Percentiles rank a stretch among this genome's conserved stretches.
These are phyloP conservation scores for Blastomussa wellsi DNA, from an alignment of 92 coral and sea anemone species.

Conservation along the genomic window DNA sequence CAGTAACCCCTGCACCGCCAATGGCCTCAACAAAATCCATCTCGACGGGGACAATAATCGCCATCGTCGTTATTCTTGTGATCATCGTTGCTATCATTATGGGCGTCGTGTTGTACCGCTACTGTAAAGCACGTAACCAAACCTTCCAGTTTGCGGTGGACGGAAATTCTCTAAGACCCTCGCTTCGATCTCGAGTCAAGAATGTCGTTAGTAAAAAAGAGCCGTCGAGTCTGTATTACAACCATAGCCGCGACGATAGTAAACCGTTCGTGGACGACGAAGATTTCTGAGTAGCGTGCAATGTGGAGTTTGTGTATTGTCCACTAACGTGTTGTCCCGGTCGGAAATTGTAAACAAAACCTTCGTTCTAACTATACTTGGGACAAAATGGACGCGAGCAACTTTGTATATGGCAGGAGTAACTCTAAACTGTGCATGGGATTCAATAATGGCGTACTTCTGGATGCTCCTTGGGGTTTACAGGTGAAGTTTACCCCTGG, in stretches of 20 bases:
- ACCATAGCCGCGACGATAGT: slow-evolving; percentile 58
- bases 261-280: slow-evolving; percentile 81
- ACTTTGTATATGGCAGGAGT: background rate
- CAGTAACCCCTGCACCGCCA: slow-evolving; percentile 26
- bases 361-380: background rate
- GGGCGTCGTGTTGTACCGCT: slow-evolving; percentile 61
- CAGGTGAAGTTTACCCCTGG: background rate
- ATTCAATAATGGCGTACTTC: background rate
- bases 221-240: slow-evolving; percentile 37
- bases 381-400: background rate
- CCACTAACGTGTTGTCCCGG: too few relatives aligned
- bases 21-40: slow-evolving; percentile 12
- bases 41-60: slow-evolving; percentile 64
- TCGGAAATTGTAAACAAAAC: background rate
- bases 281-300: slow-evolving; percentile 35
- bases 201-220: slow-evolving; percentile 41
- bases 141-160: slow-evolving; percentile 60
- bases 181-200: slow-evolving; percentile 44
- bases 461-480: background rate
- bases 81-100: slow-evolving; percentile 50
- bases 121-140: slow-evolving; percentile 42
- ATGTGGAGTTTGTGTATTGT: too few relatives aligned
- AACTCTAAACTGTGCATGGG: background rate
- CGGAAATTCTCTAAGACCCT: slow-evolving; percentile 27
- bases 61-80: slow-evolving; percentile 59